Evolutionary conservation across 2,888 invertebrate species (phyloP), one percentile per base, ranked within the genome.

Genomic region (Seladonia tumulorum): DNA sequence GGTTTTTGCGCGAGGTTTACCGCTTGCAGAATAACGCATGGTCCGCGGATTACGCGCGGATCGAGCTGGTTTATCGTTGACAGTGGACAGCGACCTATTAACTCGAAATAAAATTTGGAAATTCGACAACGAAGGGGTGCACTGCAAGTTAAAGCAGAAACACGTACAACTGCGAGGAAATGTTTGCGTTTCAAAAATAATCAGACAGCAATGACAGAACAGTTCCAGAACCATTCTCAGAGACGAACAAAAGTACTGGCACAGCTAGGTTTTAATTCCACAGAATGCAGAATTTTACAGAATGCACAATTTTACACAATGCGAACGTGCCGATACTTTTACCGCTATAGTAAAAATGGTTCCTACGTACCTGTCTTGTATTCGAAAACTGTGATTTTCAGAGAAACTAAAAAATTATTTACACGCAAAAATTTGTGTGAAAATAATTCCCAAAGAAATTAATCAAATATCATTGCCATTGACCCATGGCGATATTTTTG

Each of bases 21-120:
- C 70, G 53, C 29, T 39, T 42, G 42, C 70, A 42, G 78, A 71
- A 78, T 71, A 78, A 78, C 78, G 53, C 71, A 78, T 78, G 78
- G 78, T 57, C 25, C 78, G n/a, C 53, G 78, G 78, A 78, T 78
- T 78, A 78, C 70, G 39, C 25, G 39, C 42, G 29, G 70, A n/a
- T 53, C 70, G 53, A 8, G 70, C 42, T 53, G 78, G 78, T 78
- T 78, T 71, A 78, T 53, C 78, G 78, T 49, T 53, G 29, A 42
- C 70, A 71, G 71, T 25, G 53, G 78, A 71, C 71, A 71, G 78
- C 78, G 14, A 71, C 70, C 57, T 78, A 71, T 78, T 78, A 78
- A 78, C 78, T 70, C 29, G 78, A 53, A 71, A 45, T 71, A 25
- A 57, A 42, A 53, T 78, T 70, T 22, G 70, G 42, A 18, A 39